phyloP scores from a whole-genome alignment of 30 jellyfish, hydroid and myxozoan species.

The Nemopilema nomurai region DNA sequence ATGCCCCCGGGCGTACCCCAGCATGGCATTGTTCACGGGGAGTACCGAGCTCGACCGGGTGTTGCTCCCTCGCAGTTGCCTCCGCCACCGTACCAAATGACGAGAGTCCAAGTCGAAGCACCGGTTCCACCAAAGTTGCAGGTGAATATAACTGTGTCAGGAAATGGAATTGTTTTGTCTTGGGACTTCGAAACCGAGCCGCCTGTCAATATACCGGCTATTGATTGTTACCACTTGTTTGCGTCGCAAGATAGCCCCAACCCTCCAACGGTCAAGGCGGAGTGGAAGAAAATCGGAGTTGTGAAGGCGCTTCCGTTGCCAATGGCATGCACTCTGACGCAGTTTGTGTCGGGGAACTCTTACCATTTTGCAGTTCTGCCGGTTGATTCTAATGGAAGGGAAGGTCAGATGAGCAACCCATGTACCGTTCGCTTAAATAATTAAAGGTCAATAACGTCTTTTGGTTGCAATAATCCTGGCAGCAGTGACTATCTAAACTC shows the following conservation, averaged over 20 bases:
- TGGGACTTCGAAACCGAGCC: constrained; percentile 91
- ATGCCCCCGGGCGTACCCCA: constrained; percentile 21
- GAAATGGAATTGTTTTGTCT: constrained; percentile 88
- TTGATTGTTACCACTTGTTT: constrained; percentile 88
- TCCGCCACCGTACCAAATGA: constrained; percentile 62
- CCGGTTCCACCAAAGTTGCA: constrained; percentile 80
- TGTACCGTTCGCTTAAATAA: constrained; percentile 80
- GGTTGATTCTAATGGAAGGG: constrained; percentile 88
- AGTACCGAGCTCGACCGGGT: constrained; percentile 7
- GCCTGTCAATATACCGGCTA: constrained; percentile 59
- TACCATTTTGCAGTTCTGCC: constrained; percentile 94
- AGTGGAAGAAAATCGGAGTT: constrained; percentile 97
- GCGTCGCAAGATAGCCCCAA: constrained; percentile 90
- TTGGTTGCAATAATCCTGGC: too few species aligned
- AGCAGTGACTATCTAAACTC: too few species aligned
- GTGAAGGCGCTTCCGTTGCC: constrained; percentile 97
- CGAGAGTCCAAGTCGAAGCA: constrained; percentile 39
- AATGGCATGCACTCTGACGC: constrained; percentile 99
- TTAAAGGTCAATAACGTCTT: not conserved
- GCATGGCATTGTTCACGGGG: constrained; percentile 15
- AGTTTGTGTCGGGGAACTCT: constrained; percentile 86
- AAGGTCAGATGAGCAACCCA: constrained; percentile 94
- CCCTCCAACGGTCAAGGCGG: constrained; percentile 66
- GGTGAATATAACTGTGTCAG: constrained; percentile 86
- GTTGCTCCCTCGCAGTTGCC: constrained; percentile 16